phyloP scores from a whole-genome alignment of 2,113 vertebrate genomes.

The Gymnogyps californianus region DNA sequence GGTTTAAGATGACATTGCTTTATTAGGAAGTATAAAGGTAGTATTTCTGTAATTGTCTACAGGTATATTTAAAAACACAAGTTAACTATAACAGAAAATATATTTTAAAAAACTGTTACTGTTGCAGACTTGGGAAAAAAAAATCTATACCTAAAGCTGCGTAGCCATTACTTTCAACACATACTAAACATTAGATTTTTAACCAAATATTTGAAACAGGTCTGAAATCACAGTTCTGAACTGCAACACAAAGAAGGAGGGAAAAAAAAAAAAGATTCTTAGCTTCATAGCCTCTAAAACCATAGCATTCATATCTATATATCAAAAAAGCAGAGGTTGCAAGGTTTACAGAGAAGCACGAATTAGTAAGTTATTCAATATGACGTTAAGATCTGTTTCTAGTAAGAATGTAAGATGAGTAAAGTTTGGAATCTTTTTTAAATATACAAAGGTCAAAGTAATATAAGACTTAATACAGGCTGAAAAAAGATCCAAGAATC shows the following conservation, averaged over 20 bases:
- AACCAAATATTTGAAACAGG: neutral
- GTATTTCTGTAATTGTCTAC: neutral
- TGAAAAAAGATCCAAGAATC: slow-evolving; percentile 33
- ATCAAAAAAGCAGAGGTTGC: neutral
- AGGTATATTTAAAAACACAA: neutral
- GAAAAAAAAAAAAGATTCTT: neutral
- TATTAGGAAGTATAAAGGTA: neutral
- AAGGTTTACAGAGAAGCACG: neutral
- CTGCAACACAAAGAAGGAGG: neutral
- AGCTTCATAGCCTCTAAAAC: neutral
- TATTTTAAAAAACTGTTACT: neutral
- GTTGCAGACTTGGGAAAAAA: neutral
- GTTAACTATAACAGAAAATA: neutral
- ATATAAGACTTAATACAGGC: neutral
- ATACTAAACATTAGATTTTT: neutral
- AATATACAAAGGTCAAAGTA: neutral
- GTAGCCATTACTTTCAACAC: neutral
- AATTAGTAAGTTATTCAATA: neutral
- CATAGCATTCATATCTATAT: neutral
- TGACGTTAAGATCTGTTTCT: neutral
- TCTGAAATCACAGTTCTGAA: neutral
- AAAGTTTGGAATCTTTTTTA: neutral
- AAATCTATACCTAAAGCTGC: neutral
- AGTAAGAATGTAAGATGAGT: neutral
- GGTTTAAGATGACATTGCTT: neutral